Evolutionary conservation across 35 echinoderm and acorn worm species (phyloP), one percentile per base, ranked within the genome.

Genomic region (Heliocidaris tuberculata): DNA sequence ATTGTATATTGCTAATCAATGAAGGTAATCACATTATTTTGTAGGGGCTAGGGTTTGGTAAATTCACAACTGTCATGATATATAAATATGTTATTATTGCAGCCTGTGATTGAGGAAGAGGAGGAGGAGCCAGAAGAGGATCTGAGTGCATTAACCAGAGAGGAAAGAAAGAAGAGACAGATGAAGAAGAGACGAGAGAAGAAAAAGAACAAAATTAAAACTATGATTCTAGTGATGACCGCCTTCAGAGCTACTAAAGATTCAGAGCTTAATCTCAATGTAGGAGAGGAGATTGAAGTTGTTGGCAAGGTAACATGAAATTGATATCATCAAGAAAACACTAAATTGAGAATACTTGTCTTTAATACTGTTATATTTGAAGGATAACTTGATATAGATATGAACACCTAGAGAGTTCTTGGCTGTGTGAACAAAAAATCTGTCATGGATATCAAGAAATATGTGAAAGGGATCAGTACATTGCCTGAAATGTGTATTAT

Each of bases 171-270:
- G 88, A 95, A 95, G 93, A 96, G 96, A 52, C 90, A 94, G 93
- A 94, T 97, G 86, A 97, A 97, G 90, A 97, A 97, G 86, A 99
- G 96, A 94, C 86, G 95, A 88, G 97, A 97, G 86, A 99, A 96
- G 90, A 97, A 95, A 88, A 97, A 99, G 93, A 97, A 99, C 47
- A 94, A 90, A 29, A 47, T 96, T 7, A 95, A 95, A 89, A 97
- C 95, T 5, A 99, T 94, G 93, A 97, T 99, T 42, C 27, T 97
- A 5, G 98, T 99, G 4, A 93, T 97, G 49, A 97, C 98, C 9
- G 98, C 98, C 10, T 99, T 96, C 60, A 96, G 93, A 86, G 95
- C 93, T 30, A 95, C 92, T 78, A 99, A 96, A 93, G 98, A 99
- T 49, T 94, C 95, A 10, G 98, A 99, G 59, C 87, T 99, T 2